Evolutionary conservation across 2,113 vertebrate genomes (phyloP).

Genomic region (Gallinago media): DNA sequence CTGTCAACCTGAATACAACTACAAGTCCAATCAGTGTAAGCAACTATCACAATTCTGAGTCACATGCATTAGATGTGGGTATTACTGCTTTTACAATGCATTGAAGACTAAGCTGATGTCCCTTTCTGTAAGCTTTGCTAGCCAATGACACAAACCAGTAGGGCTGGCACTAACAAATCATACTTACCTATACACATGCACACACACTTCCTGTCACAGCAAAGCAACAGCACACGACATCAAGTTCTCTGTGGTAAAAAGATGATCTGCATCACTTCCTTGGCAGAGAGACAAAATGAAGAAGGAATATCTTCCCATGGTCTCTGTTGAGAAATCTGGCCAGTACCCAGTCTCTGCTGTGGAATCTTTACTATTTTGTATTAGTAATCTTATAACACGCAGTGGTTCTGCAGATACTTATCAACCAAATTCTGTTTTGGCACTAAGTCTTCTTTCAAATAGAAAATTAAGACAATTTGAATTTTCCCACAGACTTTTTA

Average conservation of each 20-base stretch:
- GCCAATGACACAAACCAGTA: background rate
- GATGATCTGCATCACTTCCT: background rate
- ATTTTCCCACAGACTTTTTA: background rate
- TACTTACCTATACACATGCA: fast-evolving
- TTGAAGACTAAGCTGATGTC: background rate
- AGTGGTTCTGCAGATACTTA: background rate
- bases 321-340: background rate
- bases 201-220: background rate
- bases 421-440: background rate
- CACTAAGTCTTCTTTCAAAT: background rate
- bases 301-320: background rate
- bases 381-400: background rate
- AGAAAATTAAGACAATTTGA: background rate
- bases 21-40: background rate
- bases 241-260: background rate
- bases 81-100: background rate
- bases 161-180: background rate
- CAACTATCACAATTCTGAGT: background rate
- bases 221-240: background rate
- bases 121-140: background rate
- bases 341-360: background rate
- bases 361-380: background rate
- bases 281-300: background rate
- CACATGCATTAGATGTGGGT: fast-evolving
- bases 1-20: background rate